Conservation (phyloP, 2,888 invertebrate species). For the Drosophila parthenogenetica region DNA sequence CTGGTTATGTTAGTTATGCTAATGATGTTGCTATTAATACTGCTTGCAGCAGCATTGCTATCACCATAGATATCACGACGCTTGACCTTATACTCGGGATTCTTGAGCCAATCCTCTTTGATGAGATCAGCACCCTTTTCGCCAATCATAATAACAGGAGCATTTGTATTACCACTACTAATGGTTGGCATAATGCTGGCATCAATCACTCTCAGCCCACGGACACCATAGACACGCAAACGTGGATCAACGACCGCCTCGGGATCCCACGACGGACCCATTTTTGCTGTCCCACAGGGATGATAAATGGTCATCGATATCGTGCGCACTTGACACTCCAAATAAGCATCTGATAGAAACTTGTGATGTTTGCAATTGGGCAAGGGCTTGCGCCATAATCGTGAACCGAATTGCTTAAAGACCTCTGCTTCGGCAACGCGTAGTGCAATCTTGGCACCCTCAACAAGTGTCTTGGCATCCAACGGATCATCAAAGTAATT, state of each 20-base stretch:
- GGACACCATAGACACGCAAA: slow-evolving; percentile 91
- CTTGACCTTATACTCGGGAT: slow-evolving; percentile 82
- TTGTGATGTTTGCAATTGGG: slow-evolving; percentile 91
- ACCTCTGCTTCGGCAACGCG: slow-evolving; percentile 90
- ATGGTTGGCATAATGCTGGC: slow-evolving; percentile 60
- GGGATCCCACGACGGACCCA: slow-evolving; percentile 92
- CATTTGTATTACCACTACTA: slow-evolving; percentile 93
- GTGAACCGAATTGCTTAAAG: slow-evolving; percentile 92
- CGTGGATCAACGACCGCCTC: slow-evolving; percentile 93
- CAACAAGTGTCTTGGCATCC: slow-evolving; percentile 92
- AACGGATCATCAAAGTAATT: slow-evolving; percentile 94
- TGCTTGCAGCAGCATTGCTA: slow-evolving; percentile 55
- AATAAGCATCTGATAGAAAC: slow-evolving; percentile 92
- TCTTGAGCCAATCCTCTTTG: slow-evolving; percentile 91
- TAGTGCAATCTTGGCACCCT: slow-evolving; percentile 92
- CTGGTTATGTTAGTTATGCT: slow-evolving; percentile 10
- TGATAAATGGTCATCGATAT: slow-evolving; percentile 96
- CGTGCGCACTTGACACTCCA: slow-evolving; percentile 94
- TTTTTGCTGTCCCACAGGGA: slow-evolving; percentile 94
- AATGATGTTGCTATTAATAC: slow-evolving; percentile 17
- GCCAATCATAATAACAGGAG: slow-evolving; percentile 96
- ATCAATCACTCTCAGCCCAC: slow-evolving; percentile 86
- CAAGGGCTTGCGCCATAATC: slow-evolving; percentile 90
- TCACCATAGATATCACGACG: slow-evolving; percentile 47
- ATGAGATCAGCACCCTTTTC: slow-evolving; percentile 95